Conservation (phyloP, 1,140 invertebrate genomes). For the Polypedilum pembai region DNA sequence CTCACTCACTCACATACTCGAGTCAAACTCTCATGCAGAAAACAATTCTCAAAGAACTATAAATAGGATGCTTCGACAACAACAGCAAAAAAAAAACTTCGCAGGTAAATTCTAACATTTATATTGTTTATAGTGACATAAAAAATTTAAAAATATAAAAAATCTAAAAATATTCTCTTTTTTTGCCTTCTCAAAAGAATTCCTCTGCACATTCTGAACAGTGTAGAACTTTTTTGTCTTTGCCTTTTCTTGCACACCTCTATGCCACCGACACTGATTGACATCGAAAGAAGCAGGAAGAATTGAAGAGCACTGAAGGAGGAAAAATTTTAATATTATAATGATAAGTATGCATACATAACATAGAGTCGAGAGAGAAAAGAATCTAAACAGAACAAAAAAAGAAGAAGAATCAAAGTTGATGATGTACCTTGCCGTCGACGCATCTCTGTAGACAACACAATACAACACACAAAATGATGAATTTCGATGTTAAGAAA, state of each 20-base stretch:
- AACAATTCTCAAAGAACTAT: not conserved
- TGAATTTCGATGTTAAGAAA: constrained; percentile 10
- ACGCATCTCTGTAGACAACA: not conserved
- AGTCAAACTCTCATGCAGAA: not conserved
- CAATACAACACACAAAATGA: not conserved
- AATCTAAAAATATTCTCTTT: no score
- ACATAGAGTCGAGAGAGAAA: not conserved
- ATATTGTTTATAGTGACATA: constrained; percentile 14
- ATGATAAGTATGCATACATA: no score
- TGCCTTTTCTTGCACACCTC: no score
- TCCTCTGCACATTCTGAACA: no score
- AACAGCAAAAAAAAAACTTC: not conserved
- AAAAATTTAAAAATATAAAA: not conserved
- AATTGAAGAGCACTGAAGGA: no score
- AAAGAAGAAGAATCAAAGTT: not conserved
- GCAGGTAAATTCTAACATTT: constrained; percentile 6
- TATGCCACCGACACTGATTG: no score
- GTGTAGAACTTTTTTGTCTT: no score
- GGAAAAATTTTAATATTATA: no score
- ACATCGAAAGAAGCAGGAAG: no score
- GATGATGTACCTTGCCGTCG: not conserved
- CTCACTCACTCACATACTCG: not conserved
- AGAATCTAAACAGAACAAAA: not conserved
- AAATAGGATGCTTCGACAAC: not conserved
- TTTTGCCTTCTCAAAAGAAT: no score